These are phyloP conservation scores for Platycheirus albimanus DNA, from an alignment of 2,888 invertebrate species.

Conservation along the genomic window DNA sequence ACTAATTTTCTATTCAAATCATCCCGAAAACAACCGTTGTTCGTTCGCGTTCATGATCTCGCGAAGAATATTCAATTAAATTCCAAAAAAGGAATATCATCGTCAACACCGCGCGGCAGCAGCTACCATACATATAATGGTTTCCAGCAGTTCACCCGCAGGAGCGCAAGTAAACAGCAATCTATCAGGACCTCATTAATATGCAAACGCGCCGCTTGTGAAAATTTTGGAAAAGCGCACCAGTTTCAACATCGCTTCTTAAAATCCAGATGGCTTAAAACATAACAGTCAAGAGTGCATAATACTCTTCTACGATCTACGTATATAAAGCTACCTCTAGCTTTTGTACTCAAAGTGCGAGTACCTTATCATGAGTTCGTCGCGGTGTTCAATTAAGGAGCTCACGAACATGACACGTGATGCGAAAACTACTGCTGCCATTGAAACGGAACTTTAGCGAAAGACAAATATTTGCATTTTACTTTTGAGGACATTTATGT, in stretches of 20 bases:
- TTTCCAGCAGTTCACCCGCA: constrained; percentile 8
- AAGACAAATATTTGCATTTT: constrained; percentile 71
- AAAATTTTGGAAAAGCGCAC: constrained; percentile 32
- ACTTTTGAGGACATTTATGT: constrained; percentile 28
- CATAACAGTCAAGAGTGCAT: constrained; percentile 49
- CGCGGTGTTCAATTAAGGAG: constrained; percentile 61
- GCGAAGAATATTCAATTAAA: constrained; percentile 42
- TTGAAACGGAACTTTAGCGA: constrained; percentile 48
- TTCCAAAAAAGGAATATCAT: constrained; percentile 14
- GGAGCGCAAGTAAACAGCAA: constrained; percentile 39
- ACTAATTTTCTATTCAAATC: constrained; percentile 40
- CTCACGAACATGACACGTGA: constrained; percentile 47
- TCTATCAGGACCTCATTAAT: constrained; percentile 65
- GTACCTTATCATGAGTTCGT: constrained; percentile 30
- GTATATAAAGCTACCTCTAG: no score
- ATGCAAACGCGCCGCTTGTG: constrained; percentile 43
- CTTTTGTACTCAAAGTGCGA: not conserved
- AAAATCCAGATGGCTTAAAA: constrained; percentile 33
- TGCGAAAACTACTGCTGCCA: constrained; percentile 31
- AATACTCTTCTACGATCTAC: constrained; percentile 6
- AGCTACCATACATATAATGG: not conserved
- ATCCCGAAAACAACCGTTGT: constrained; percentile 14
- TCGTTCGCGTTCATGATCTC: constrained; percentile 10
- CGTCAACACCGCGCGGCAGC: constrained; percentile 9
- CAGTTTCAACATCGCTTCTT: constrained; percentile 2